phyloP scores from a whole-genome alignment of 1,140 invertebrate genomes.

The Thaumatotibia leucotreta region DNA sequence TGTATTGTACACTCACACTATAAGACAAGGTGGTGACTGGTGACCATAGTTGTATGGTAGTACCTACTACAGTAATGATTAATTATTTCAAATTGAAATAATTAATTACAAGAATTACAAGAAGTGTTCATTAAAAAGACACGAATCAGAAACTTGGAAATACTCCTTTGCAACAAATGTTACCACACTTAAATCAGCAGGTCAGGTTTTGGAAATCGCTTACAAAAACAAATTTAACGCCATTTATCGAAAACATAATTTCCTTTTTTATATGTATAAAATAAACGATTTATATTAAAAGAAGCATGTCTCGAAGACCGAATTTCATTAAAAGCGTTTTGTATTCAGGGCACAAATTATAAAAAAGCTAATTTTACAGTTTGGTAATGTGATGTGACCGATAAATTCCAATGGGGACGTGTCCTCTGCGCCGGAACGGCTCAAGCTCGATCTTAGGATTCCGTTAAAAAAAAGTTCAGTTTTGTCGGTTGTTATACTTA shows the following conservation, averaged over 20 bases:
- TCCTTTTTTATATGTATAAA: background rate
- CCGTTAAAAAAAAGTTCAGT: background rate
- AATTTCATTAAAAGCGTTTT: constrained; percentile 11
- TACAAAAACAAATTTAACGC: background rate
- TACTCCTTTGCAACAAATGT: too few relatives aligned
- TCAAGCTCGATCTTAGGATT: background rate
- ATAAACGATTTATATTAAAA: background rate
- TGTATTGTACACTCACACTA: too few relatives aligned
- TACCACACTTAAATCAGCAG: too few relatives aligned
- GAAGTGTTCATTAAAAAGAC: too few relatives aligned
- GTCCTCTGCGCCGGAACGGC: background rate
- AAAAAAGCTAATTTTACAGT: constrained; percentile 13
- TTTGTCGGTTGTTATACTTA: too few relatives aligned
- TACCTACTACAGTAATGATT: too few relatives aligned
- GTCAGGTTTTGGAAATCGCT: background rate
- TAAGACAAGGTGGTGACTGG: too few relatives aligned
- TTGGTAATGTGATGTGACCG: constrained; percentile 7
- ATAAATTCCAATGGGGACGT: constrained; percentile 2
- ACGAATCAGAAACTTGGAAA: too few relatives aligned
- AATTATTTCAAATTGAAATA: too few relatives aligned
- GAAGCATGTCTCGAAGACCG: background rate
- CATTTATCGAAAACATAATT: background rate
- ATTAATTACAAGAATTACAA: too few relatives aligned
- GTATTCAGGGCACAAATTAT: constrained; percentile 3
- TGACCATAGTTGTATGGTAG: too few relatives aligned